These are phyloP conservation scores for Dascillus cervinus DNA, from an alignment of 2,888 invertebrate species.

Conservation along the genomic window DNA sequence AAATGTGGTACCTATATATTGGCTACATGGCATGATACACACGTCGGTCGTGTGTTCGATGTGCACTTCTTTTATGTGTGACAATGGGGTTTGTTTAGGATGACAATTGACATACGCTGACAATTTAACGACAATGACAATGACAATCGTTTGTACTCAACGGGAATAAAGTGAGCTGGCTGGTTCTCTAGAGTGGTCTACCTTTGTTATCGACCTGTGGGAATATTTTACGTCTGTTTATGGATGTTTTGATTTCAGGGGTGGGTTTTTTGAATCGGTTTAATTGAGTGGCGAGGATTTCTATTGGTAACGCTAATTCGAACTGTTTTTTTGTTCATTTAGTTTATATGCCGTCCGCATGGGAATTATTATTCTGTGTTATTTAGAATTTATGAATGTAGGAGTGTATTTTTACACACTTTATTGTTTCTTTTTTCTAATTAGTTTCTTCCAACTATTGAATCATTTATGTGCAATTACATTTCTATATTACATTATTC, in stretches of 20 bases:
- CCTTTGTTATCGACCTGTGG: slow-evolving; percentile 26
- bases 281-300: slow-evolving; percentile 33
- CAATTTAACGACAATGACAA: slow-evolving; percentile 33
- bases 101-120: slow-evolving; percentile 42
- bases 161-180: slow-evolving; percentile 25
- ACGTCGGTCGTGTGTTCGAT: slow-evolving; percentile 31
- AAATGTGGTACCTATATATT: neutral
- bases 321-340: no score
- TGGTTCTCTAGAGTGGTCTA: slow-evolving; percentile 13
- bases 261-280: slow-evolving; percentile 25
- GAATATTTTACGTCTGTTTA: slow-evolving; percentile 24
- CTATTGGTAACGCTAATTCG: no score
- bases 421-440: no score
- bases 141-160: slow-evolving; percentile 14
- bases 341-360: no score
- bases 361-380: no score
- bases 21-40: slow-evolving; percentile 3
- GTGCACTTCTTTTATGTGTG: slow-evolving; percentile 39
- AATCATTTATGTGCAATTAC: no score
- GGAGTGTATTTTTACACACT: no score
- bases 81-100: slow-evolving; percentile 40
- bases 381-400: no score
- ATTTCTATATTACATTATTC: no score
- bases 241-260: slow-evolving; percentile 31
- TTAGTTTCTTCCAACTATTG: no score